Percentiles rank a stretch among this genome's conserved stretches.
Evolutionary conservation across 2,113 vertebrate species (phyloP).

Genomic region (Notechis scutatus): DNA sequence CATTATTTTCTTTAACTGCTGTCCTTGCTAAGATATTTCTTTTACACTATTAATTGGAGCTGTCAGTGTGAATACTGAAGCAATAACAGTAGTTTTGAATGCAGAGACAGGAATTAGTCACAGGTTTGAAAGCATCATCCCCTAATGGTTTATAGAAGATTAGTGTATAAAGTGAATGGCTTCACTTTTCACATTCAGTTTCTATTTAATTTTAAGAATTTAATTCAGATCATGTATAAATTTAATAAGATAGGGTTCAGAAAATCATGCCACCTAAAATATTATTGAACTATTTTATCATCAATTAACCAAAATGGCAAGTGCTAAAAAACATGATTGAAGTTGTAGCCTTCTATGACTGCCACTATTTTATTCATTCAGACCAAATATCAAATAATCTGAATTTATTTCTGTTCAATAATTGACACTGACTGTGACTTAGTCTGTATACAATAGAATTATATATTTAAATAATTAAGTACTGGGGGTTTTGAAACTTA

Average conservation of each 20-base stretch:
- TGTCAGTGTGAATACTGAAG: constrained; percentile 42
- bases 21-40: constrained; percentile 51
- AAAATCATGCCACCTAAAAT: not conserved
- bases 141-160: constrained; percentile 28
- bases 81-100: constrained; percentile 51
- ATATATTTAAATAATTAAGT: not conserved
- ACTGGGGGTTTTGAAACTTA: not conserved
- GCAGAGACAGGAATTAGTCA: constrained; percentile 46
- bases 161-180: constrained; percentile 19
- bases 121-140: constrained; percentile 38
- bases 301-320: not conserved
- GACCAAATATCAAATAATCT: not conserved
- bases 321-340: not conserved
- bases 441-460: not conserved
- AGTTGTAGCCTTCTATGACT: not conserved
- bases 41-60: constrained; percentile 50
- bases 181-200: constrained; percentile 33
- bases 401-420: not conserved
- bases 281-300: not conserved
- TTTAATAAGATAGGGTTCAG: not conserved
- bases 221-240: not conserved
- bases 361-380: not conserved
- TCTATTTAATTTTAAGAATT: constrained; percentile 26
- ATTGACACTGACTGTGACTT: not conserved
- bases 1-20: constrained; percentile 57